Base-by-base conservation (phyloP, 1,140 invertebrate genomes). In the Ooceraea biroi region DNA sequence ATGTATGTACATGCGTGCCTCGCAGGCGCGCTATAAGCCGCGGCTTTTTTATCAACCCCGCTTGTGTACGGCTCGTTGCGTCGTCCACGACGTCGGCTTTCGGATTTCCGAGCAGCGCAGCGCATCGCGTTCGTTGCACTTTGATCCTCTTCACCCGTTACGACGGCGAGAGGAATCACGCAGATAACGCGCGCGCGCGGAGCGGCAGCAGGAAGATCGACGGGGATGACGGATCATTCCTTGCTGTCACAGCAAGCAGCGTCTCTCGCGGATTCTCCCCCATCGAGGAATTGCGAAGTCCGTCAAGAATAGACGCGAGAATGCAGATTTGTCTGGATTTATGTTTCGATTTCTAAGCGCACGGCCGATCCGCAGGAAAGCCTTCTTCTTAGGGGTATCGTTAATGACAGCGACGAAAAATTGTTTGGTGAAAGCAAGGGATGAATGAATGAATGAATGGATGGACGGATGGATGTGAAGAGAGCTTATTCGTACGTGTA, bases 1-100 rank as follows among this genome's bases (percentile, higher is more conserved):
- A n/a, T n/a, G n/a, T n/a, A n/a, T n/a, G 82, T 86, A 76, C 71
- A 85, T 76, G 78, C 76, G 57, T 66, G 36, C 50, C 85, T 84
- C 72, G 76, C n/a, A n/a, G n/a, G n/a, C 85, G 76, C 85, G 86
- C 86, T 36, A 87, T 90, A 89, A 91, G 90, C 87, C 86, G 60
- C 55, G 88, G 61, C 52, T 73, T 83, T 94, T 93, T 92, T 91
- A 93, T 93, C 91, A 92, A 91, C 87, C 91, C 78, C 80, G 88
- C 57, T 48, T 22, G 57, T 3, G 36, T 41, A 46, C 73, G 50
- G 50, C 55, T 48, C 82, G 77, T 61, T 69, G 73, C 63, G 61
- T 69, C 65, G 82, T 30, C 55, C n/a, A 46, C 48, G n/a, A 14
- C 65, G 78, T 46, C 41, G 82, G 46, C 87, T 86, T 92, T 92